These are phyloP conservation scores for Calliphora vicina DNA, from an alignment of 1,140 invertebrate species.

Conservation along the genomic window DNA sequence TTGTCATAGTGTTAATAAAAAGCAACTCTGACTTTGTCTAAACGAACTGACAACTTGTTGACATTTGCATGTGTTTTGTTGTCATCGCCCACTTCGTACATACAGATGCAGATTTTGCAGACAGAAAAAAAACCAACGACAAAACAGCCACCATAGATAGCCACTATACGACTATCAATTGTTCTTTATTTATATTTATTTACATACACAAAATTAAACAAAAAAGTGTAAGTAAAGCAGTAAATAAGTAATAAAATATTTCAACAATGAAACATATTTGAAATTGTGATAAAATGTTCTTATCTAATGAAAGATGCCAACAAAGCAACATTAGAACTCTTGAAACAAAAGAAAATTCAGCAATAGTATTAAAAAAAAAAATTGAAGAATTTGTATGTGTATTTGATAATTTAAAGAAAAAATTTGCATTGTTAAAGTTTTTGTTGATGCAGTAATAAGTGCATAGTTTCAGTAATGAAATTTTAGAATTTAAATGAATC, in stretches of 20 bases:
- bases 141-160: not conserved
- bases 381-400: not conserved
- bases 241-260: not conserved
- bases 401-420: no score
- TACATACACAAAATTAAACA: not conserved
- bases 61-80: constrained; percentile 6
- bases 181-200: not conserved
- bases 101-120: not conserved
- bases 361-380: not conserved
- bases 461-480: no score
- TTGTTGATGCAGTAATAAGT: no score
- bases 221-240: not conserved
- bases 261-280: not conserved
- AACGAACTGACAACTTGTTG: not conserved
- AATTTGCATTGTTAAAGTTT: no score
- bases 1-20: not conserved
- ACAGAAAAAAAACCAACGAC: not conserved
- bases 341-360: not conserved
- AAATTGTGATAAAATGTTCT: not conserved
- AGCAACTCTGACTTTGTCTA: not conserved
- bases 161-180: no score
- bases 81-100: not conserved
- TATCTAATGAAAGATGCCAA: not conserved
- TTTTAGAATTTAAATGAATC: no score
- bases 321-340: constrained; percentile 1